These are phyloP conservation scores for Coptodon rendalli DNA, from an alignment of 2,113 vertebrate genomes.

Conservation along the genomic window DNA sequence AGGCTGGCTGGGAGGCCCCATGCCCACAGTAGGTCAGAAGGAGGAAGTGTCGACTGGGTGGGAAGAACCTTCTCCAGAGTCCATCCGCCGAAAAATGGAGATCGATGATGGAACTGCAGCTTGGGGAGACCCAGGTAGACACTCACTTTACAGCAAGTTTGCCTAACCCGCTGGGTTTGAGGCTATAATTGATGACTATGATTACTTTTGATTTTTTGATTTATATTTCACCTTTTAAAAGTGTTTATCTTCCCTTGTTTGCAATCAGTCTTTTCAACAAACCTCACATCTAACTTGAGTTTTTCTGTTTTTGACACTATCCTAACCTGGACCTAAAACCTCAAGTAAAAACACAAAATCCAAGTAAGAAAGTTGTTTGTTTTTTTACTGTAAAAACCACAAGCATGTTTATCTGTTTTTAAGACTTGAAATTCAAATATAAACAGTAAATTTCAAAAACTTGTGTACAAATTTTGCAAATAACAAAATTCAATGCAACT, in stretches of 20 bases:
- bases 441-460: background rate
- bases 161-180: background rate
- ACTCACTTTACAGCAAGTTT: conserved; percentile 28
- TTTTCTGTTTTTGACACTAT: background rate
- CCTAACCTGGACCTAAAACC: background rate
- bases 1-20: conserved; percentile 88
- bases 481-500: background rate
- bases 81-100: conserved; percentile 90
- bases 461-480: background rate
- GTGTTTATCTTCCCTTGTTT: background rate
- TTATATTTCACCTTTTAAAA: background rate
- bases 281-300: background rate
- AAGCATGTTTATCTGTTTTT: background rate
- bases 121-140: conserved; percentile 88
- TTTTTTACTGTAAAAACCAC: background rate
- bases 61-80: conserved; percentile 97
- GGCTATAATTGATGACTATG: background rate
- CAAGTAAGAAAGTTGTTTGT: background rate
- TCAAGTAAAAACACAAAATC: background rate
- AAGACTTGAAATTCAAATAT: background rate
- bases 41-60: conserved; percentile 87
- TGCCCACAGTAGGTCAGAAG: conserved; percentile 76
- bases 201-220: background rate
- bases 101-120: conserved; percentile 96
- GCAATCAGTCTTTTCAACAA: background rate